These are phyloP conservation scores for Enteromius fasciolatus DNA, from an alignment of 2,797 vertebrate species.

Conservation along the genomic window DNA sequence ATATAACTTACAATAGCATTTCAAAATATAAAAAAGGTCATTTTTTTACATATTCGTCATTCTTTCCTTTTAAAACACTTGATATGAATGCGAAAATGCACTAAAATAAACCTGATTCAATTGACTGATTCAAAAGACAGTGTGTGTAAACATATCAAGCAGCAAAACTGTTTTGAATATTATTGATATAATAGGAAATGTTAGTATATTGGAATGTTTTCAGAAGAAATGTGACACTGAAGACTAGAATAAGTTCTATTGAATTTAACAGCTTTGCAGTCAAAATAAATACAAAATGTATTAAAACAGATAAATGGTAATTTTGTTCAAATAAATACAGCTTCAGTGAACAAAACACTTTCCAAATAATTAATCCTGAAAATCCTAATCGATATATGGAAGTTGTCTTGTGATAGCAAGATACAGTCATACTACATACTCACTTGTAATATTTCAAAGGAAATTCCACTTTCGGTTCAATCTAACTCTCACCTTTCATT, in stretches of 20 bases:
- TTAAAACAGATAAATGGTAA: background rate
- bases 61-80: no score
- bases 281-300: background rate
- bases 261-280: background rate
- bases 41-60: no score
- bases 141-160: no score
- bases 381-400: background rate
- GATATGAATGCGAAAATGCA: no score
- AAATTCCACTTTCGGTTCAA: constrained; percentile 22
- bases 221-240: background rate
- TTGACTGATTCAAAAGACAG: no score
- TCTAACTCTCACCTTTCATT: constrained; percentile 42
- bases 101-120: no score
- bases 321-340: background rate
- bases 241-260: background rate
- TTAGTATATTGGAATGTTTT: background rate
- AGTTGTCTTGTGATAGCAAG: background rate
- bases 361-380: background rate
- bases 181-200: constrained; percentile 1
- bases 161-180: background rate
- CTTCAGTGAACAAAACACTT: background rate
- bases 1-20: background rate
- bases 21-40: background rate
- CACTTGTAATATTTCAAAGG: constrained; percentile 29
- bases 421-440: background rate